Evolutionary conservation across 2,888 invertebrate species (phyloP), one percentile per base, ranked within the genome.

Genomic region (Cordilura impudica): DNA sequence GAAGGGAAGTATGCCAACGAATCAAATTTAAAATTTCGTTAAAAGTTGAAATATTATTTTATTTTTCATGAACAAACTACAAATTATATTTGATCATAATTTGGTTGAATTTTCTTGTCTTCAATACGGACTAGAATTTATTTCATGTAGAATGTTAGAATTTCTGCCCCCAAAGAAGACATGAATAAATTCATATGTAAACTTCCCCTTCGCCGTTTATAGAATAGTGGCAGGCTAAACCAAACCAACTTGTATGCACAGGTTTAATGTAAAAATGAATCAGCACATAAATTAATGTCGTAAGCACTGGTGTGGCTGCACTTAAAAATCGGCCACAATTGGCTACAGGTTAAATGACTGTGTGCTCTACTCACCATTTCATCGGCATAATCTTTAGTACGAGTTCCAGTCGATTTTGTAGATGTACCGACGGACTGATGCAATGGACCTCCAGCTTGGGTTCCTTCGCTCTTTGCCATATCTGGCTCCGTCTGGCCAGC

Each of bases 361-460:
- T n/a, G n/a, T n/a, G n/a, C n/a, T n/a, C n/a, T n/a, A 63, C 86
- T 86, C 71, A 92, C 94, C 94, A 92, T 93, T 90, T 91, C 94
- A 90, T 92, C 94, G 80, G 93, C 93, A 75, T 88, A 88, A 85
- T 94, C 94, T 73, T 94, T 91, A 54, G 91, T 90, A 78, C 92
- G 91, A 29, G 92, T 92, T 60, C 92, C 92, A 8, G 93, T 92
- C 0, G 94, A 93, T 45, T 93, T 93, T 78, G 93, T 93, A 81
- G 93, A 93, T 39, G 92, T 91, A 31, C 92, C 91, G 45, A 90
- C 91, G 70, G 88, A 84, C 80, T 90, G 89, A 82, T 92, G 92
- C 65, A 95, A 89, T 0, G 95, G 84, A 1, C 95, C 95, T 12
- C 95, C 95, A 0, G 95, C 95, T 88, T 96, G 96, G 1, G 95